These are phyloP conservation scores for Trichonephila clavipes DNA, from an alignment of 1,140 invertebrate genomes.

Conservation along the genomic window DNA sequence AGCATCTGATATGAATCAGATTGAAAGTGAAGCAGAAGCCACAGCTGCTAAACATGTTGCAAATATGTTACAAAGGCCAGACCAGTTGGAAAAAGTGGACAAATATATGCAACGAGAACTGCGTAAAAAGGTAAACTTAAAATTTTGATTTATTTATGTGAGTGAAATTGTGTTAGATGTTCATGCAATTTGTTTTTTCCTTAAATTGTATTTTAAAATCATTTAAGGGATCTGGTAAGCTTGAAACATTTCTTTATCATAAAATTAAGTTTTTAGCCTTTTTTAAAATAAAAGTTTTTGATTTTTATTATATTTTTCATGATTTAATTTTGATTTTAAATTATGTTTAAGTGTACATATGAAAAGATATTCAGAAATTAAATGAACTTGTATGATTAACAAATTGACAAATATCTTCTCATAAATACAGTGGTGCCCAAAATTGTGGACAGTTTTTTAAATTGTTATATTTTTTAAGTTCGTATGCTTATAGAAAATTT, in stretches of 20 bases:
- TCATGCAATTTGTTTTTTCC: not conserved
- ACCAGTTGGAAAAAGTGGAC: constrained; percentile 95
- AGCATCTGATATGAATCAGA: constrained; percentile 86
- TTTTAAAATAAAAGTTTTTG: too few relatives aligned
- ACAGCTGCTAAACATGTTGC: constrained; percentile 94
- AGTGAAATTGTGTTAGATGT: not conserved
- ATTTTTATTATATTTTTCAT: too few relatives aligned
- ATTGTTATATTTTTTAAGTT: too few relatives aligned
- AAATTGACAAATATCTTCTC: too few relatives aligned
- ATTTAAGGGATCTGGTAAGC: not conserved
- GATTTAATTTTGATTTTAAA: too few relatives aligned
- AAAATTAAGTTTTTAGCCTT: too few relatives aligned
- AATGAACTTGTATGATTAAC: too few relatives aligned
- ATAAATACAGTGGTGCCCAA: too few relatives aligned
- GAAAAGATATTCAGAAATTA: too few relatives aligned
- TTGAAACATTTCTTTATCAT: not conserved
- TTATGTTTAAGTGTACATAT: too few relatives aligned
- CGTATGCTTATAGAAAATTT: too few relatives aligned
- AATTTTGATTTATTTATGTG: not conserved
- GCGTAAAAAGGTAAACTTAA: constrained; percentile 82
- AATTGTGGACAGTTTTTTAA: too few relatives aligned
- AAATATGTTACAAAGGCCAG: constrained; percentile 95
- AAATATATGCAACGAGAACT: constrained; percentile 88
- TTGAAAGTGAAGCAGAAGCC: constrained; percentile 90
- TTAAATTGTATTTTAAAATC: not conserved